phyloP scores from a whole-genome alignment of 1,140 invertebrate genomes.

The Leptoteleia sp. region DNA sequence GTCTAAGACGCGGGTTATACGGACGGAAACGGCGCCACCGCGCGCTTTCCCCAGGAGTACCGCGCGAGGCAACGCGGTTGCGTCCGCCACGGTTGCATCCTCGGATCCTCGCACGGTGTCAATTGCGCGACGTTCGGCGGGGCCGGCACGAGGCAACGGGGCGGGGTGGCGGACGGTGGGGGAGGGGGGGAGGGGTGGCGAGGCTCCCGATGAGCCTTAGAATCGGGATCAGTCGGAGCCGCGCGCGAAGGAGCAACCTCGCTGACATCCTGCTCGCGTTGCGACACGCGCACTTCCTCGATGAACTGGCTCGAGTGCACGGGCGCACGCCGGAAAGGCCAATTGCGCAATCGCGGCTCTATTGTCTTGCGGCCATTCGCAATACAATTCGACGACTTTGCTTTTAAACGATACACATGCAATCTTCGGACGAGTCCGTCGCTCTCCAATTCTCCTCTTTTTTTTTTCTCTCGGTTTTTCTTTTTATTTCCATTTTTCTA shows the following conservation, averaged over 20 bases:
- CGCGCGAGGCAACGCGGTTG: conserved; percentile 1
- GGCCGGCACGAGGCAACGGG: too few relatives aligned
- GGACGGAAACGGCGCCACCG: conserved; percentile 74
- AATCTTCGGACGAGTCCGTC: conserved; percentile 59
- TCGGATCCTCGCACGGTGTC: conserved; percentile 34
- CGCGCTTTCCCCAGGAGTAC: conserved; percentile 60
- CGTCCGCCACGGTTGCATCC: conserved; percentile 50
- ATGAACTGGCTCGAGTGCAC: conserved; percentile 66
- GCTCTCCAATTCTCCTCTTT: conserved; percentile 17
- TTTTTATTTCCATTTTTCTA: too few relatives aligned
- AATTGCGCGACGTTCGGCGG: too few relatives aligned
- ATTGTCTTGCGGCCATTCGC: conserved; percentile 75
- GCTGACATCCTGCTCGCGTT: conserved; percentile 78
- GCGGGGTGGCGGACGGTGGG: too few relatives aligned
- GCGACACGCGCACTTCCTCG: conserved; percentile 70
- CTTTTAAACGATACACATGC: conserved; percentile 57
- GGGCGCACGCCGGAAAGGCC: conserved; percentile 73
- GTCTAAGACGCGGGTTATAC: conserved; percentile 68
- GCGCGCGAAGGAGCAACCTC: conserved; percentile 73
- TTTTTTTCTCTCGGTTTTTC: too few relatives aligned
- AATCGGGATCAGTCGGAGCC: conserved; percentile 72
- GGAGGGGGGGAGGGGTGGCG: conserved; percentile 8
- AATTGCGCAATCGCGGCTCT: conserved; percentile 74
- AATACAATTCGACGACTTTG: conserved; percentile 66
- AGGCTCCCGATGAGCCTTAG: conserved; percentile 18